phyloP scores from a whole-genome alignment of 2,888 invertebrate genomes.

The Chalcosyrphus nemorum region DNA sequence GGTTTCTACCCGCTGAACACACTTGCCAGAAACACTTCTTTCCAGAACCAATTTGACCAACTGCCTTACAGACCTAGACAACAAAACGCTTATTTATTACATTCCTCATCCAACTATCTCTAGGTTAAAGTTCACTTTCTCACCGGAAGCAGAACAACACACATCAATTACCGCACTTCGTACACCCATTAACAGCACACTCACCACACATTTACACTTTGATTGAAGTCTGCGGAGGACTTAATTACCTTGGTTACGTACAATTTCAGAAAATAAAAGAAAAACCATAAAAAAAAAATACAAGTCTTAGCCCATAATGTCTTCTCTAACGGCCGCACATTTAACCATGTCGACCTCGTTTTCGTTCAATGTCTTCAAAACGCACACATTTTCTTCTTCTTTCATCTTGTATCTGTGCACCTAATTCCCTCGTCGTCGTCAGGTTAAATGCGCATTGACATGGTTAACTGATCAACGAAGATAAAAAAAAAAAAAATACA shows the following conservation, averaged over 20 bases:
- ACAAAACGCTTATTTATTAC: background rate
- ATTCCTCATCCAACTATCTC: background rate
- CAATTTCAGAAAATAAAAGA: background rate
- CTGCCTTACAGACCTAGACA: slow-evolving; percentile 19
- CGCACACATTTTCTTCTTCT: slow-evolving; percentile 27
- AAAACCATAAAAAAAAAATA: background rate
- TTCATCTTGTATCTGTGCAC: slow-evolving; percentile 10
- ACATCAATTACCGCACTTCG: background rate
- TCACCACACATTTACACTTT: slow-evolving; percentile 1
- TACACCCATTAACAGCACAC: slow-evolving; percentile 20
- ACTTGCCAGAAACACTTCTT: background rate
- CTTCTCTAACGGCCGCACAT: slow-evolving; percentile 48
- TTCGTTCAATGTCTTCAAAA: slow-evolving; percentile 49
- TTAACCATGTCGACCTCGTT: slow-evolving; percentile 57
- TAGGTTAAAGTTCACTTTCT: slow-evolving; percentile 38
- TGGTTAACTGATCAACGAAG: slow-evolving; percentile 34
- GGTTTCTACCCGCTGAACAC: background rate
- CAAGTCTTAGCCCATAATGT: slow-evolving; percentile 31
- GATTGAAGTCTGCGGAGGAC: slow-evolving; percentile 18
- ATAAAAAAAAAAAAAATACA: background rate
- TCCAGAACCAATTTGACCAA: background rate
- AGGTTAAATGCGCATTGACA: slow-evolving; percentile 61
- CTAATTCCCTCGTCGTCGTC: slow-evolving; percentile 35
- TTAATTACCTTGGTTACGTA: slow-evolving; percentile 46
- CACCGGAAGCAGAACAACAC: slow-evolving; percentile 17